Base-by-base conservation (phyloP, 2,797 vertebrate genomes). In the Sandelia bainsii region DNA sequence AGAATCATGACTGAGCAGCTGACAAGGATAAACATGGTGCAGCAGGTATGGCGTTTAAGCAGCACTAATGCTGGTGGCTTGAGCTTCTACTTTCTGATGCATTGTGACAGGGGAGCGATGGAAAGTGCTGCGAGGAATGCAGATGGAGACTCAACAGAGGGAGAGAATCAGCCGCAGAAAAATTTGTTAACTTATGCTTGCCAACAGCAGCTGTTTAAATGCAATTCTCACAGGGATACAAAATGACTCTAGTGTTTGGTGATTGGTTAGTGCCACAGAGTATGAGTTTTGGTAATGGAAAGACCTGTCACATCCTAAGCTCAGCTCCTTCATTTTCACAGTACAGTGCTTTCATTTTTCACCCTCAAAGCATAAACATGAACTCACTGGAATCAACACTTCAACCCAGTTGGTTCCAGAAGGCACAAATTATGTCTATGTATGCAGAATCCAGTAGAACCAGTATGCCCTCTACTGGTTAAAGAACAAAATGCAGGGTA, bases 391-490 rank as follows among this genome's bases (percentile, higher is more conserved):
- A 68, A 65, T 27, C 53, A 62, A 67, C 64, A 76, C 48, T 71
- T 68, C 40, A 62, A 44, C 44, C 49, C 67, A 60, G 54, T 44
- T 66, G 49, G 32, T 32, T 72, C 51, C 52, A 72, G 40, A 45
- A 68, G 62, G 37, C 62, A 77, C 73, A 61, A 73, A 57, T 23
- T 53, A 32, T 23, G 72, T 12, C 79, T 77, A 65, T 78, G 75
- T 81, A 17, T 22, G 51, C 12, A 23, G 42, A 4, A 16, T 84
- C 70, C 51, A 60, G 71, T 80, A 66, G 84, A 86, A 64, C 87
- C 58, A 85, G 45, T 40, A 5, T 70, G 42, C 89, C 83, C 91
- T 87, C 92, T 89, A 40, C 81, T 89, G 92, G 84, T 39, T 1
- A 8, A 58, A 85, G 46, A 12, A 45, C 19, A 57, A 74, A 89